Conservation (phyloP, 2,113 vertebrate genomes). For the Microtus montanus region DNA sequence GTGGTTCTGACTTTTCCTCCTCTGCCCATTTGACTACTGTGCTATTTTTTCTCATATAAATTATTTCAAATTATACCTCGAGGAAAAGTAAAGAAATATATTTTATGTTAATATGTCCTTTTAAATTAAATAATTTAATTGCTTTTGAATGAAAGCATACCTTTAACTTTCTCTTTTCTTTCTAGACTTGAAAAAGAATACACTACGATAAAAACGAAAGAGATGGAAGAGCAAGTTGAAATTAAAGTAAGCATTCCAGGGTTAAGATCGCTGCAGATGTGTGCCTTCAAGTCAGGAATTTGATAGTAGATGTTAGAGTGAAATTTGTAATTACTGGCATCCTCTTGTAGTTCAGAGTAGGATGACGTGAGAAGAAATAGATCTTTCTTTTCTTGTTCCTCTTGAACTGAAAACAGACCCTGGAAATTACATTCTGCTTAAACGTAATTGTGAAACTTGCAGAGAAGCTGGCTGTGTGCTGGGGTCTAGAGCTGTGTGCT, state of each 20-base stretch:
- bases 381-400: conserved; percentile 28
- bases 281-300: conserved; percentile 23
- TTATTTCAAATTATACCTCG: conserved; percentile 5
- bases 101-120: conserved; percentile 42
- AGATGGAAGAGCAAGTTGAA: conserved; percentile 99
- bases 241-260: conserved; percentile 92
- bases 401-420: conserved; percentile 23
- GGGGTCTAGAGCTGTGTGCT: not conserved
- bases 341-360: not conserved
- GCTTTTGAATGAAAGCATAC: conserved; percentile 44
- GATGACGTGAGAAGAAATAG: not conserved
- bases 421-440: not conserved
- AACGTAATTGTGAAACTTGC: conserved; percentile 29
- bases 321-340: conserved; percentile 20
- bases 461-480: not conserved
- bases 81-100: conserved; percentile 6
- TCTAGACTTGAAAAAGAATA: conserved; percentile 98
- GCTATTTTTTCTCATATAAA: conserved; percentile 1
- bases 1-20: too few species aligned
- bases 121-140: conserved; percentile 42
- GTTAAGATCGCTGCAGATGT: not conserved
- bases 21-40: not conserved
- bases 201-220: conserved; percentile 99
- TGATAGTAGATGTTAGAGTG: not conserved
- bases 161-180: conserved; percentile 56